Conservation (phyloP, 2,888 invertebrate species). For the Andrena praecox region DNA sequence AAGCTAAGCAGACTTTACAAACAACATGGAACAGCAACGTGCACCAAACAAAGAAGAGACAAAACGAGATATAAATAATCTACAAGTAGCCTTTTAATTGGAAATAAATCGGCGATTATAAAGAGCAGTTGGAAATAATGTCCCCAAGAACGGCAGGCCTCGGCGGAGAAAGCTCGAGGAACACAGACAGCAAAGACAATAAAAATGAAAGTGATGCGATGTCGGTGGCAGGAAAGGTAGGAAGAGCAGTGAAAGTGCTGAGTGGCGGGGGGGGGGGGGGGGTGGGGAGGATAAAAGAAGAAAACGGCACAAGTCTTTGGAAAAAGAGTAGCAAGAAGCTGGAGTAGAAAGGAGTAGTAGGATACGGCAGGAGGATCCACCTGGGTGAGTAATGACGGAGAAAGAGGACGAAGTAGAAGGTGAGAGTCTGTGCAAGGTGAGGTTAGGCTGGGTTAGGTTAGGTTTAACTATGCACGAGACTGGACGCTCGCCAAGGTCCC, state of each 20-base stretch:
- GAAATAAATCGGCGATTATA: background rate
- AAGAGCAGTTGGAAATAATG: background rate
- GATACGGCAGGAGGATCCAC: slow-evolving; percentile 5
- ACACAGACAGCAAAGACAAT: background rate
- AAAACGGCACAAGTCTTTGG: background rate
- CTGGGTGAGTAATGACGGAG: slow-evolving; percentile 5
- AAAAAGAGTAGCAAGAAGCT: slow-evolving; percentile 5
- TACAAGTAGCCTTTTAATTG: background rate
- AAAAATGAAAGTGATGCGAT: background rate
- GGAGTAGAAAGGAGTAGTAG: slow-evolving; percentile 17
- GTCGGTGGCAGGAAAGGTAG: background rate
- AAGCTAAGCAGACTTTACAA: too few relatives aligned
- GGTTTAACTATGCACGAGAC: slow-evolving; percentile 47
- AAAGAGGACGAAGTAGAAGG: slow-evolving; percentile 52
- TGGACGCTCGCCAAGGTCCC: slow-evolving; percentile 64
- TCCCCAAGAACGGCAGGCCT: background rate
- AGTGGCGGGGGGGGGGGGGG: background rate
- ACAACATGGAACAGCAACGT: too few relatives aligned
- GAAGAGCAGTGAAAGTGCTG: slow-evolving; percentile 11
- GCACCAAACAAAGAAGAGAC: background rate
- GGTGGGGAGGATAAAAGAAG: slow-evolving; percentile 9
- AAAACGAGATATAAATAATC: background rate
- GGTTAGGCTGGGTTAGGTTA: slow-evolving; percentile 50
- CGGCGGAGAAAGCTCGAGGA: background rate
- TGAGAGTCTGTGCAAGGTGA: slow-evolving; percentile 59